Evolutionary conservation across 1,140 invertebrate genomes (phyloP), one percentile per base, ranked within the genome.

Genomic region (Drosophila subpulchrella): DNA sequence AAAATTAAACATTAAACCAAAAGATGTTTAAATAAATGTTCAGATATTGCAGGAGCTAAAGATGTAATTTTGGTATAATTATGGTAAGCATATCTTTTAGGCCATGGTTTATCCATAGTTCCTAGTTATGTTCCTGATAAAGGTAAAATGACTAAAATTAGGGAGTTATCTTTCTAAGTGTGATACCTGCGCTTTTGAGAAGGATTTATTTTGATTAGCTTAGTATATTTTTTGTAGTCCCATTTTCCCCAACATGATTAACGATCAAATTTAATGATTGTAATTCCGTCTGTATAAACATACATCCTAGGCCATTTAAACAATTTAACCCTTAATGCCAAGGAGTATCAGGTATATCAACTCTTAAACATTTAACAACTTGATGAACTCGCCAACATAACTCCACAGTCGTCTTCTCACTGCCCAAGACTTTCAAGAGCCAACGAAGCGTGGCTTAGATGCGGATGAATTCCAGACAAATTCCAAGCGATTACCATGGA

Each of bases 381-480:
- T 88, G 75, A 88, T 76, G 67, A 82, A 78, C 74, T 78, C 46
- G 38, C 61, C 54, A 50, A 57, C 60, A 55, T 17, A 59, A 34
- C 60, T 63, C 15, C 30, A 4, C 27, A 27, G 12, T 17, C 7
- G 34, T 32, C 27, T 41, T 3, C 15, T 24, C n/a, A 17, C 24
- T 30, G 34, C 32, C 13, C 50, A 57, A 47, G 47, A 56, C 53
- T 42, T 55, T 41, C 57, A 30, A 59, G 36, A 78, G 44, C 17
- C 66, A 88, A 54, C 79, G 72, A 67, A 88, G 76, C 79, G 60
- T 79, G 84, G 72, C 79, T 53, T 47, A 54, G 48, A 75, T 75
- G 38, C 61, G 72, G 42, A 58, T 48, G 62, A 44, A 75, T 67
- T 58, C 56, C 76, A 42, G 36, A 50, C 42, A 55, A 80, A 76